Evolutionary conservation across 2,888 invertebrate species (phyloP).

Genomic region (Ditula angustiorana): DNA sequence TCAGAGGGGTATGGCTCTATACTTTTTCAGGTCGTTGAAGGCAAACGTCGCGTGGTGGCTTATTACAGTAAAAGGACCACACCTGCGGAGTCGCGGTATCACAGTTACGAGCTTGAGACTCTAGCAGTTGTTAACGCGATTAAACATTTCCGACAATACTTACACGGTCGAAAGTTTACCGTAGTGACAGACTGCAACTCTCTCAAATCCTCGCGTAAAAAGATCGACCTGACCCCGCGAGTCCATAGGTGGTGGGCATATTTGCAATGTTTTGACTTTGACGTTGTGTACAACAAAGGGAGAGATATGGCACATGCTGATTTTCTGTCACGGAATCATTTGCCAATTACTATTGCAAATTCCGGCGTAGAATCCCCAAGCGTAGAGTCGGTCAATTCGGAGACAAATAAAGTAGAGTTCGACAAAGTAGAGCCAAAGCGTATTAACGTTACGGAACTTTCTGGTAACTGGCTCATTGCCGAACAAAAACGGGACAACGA

Average conservation of each 20-base stretch:
- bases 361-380: no score
- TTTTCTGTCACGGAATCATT: neutral
- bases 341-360: neutral
- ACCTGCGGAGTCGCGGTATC: conserved; percentile 42
- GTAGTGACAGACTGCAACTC: conserved; percentile 48
- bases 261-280: conserved; percentile 43
- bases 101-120: conserved; percentile 47
- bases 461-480: conserved; percentile 30
- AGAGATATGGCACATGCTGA: neutral
- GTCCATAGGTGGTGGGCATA: conserved; percentile 46
- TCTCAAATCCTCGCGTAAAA: conserved; percentile 41
- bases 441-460: conserved; percentile 22
- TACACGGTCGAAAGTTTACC: conserved; percentile 43
- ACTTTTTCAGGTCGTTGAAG: conserved; percentile 37
- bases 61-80: conserved; percentile 45
- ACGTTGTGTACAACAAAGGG: conserved; percentile 22
- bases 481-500: conserved; percentile 40
- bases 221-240: conserved; percentile 38
- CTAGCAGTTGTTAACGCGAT: conserved; percentile 46
- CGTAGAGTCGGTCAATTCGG: no score
- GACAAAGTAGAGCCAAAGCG: conserved; percentile 1
- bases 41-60: conserved; percentile 23
- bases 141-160: conserved; percentile 46
- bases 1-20: conserved; percentile 45
- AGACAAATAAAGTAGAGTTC: neutral